Percentiles rank a stretch among this genome's conserved stretches.
These are phyloP conservation scores for Antheraea mylitta DNA, from an alignment of 1,140 invertebrate genomes.

Conservation along the genomic window DNA sequence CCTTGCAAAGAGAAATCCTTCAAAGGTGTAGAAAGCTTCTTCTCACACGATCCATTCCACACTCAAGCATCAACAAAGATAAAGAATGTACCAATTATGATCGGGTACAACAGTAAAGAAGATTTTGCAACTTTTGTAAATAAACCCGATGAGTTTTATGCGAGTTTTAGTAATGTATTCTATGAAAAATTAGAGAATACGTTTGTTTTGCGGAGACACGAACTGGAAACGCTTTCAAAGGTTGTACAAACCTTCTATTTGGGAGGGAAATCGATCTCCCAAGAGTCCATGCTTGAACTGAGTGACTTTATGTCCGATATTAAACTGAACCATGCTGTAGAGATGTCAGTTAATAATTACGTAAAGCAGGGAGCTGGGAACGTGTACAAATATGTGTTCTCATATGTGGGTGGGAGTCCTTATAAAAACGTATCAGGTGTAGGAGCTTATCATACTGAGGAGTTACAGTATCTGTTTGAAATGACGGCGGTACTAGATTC, in stretches of 20 bases:
- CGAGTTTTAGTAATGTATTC: constrained; percentile 17
- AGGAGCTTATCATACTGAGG: constrained; percentile 35
- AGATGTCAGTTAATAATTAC: constrained; percentile 23
- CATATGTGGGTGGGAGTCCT: constrained; percentile 27
- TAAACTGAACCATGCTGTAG: constrained; percentile 24
- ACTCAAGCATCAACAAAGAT: constrained; percentile 19
- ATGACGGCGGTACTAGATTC: background rate
- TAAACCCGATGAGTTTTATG: constrained; percentile 15
- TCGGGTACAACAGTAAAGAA: constrained; percentile 36
- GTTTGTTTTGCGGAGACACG: constrained; percentile 20
- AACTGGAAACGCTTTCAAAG: constrained; percentile 14
- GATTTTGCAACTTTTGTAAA: constrained; percentile 18
- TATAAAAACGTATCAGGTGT: constrained; percentile 29
- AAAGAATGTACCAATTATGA: constrained; percentile 22
- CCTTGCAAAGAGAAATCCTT: constrained; percentile 29
- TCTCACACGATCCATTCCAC: constrained; percentile 21
- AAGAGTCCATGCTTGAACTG: constrained; percentile 23
- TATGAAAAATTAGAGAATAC: constrained; percentile 20
- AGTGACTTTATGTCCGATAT: constrained; percentile 30
- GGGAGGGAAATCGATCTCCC: constrained; percentile 19
- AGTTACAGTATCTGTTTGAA: constrained; percentile 33
- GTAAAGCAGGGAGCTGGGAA: constrained; percentile 17
- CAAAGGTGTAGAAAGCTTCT: constrained; percentile 20
- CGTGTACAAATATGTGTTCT: constrained; percentile 37
- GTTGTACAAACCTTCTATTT: constrained; percentile 28